Base-by-base conservation (phyloP, 2,113 vertebrate species). In the Dunckerocampus dactyliophorus region DNA sequence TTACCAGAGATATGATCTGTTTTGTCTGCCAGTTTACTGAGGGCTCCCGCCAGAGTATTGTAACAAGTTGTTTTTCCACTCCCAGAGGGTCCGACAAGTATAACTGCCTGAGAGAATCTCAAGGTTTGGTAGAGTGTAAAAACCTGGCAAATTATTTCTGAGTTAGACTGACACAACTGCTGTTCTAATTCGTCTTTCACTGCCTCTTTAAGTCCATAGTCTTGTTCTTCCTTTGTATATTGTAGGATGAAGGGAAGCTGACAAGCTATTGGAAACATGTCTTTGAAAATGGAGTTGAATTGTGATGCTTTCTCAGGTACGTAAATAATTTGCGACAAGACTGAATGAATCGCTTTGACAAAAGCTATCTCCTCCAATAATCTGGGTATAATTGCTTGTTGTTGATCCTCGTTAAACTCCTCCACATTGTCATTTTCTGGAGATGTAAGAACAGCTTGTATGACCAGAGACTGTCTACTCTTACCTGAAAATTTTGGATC, bases 51-150 rank as follows among this genome's bases (percentile, higher is more conserved):
- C 42, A 96, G 75, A 74, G 76, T 67, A 13, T 37, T 63, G 87
- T 92, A 92, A 63, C 89, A 89, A 20, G 88, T 87, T 17, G 91
- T 93, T 65, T 94, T 96, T 42, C 94, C 94, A 49, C 92, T 92
- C 14, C 94, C 94, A 0, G 92, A 10, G 2, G 88, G 87, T 7
- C 94, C 94, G 13, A 93, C 65, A 17, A 96, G 89, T 14, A 94
- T 68, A 62, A 93, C 74, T 2, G 90, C 85, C 0, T 65, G 60
- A 42, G 88, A 79, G 2, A 59, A 66, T 62, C 63, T 82, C 54
- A 95, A 58, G 2, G 88, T 84, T 59, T 93, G 86, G 65, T 85
- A 88, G n/a, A 96, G 86, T 56, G 84, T 82, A 14, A 91, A 66
- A 47, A 87, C 64, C 15, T 52, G 86, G 42, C 37, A 12, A 63